These are phyloP conservation scores for Torymus auratus DNA, from an alignment of 2,888 invertebrate genomes.

Conservation along the genomic window DNA sequence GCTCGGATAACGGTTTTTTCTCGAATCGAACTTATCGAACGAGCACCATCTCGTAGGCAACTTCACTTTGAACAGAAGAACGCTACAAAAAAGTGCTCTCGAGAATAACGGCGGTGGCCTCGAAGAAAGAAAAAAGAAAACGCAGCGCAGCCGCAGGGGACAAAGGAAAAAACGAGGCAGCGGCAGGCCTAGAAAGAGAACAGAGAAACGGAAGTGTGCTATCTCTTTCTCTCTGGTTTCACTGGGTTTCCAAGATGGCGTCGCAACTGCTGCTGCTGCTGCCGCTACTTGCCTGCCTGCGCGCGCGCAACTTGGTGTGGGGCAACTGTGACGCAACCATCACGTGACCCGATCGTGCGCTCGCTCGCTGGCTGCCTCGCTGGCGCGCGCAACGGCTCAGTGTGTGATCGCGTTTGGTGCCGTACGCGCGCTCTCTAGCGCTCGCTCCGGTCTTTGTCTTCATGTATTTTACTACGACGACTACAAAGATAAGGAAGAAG, in stretches of 20 bases:
- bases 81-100: too few relatives aligned
- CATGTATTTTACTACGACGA: not conserved
- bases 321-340: conserved; percentile 75
- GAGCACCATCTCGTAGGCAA: too few relatives aligned
- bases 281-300: conserved; percentile 51
- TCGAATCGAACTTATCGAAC: conserved; percentile 7
- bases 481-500: conserved; percentile 40
- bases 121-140: conserved; percentile 6
- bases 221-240: conserved; percentile 47
- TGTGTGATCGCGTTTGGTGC: conserved; percentile 67
- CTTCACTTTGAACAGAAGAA: too few relatives aligned
- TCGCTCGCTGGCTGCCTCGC: conserved; percentile 62
- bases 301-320: conserved; percentile 66
- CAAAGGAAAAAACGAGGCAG: not conserved
- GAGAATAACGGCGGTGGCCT: not conserved
- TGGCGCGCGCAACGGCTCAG: conserved; percentile 55
- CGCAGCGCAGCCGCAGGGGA: not conserved
- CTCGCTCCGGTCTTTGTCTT: too few relatives aligned
- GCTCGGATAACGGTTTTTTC: conserved; percentile 27
- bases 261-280: conserved; percentile 36
- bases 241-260: conserved; percentile 71
- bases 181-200: not conserved
- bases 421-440: too few relatives aligned
- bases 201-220: conserved; percentile 46
- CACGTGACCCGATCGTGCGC: conserved; percentile 76